A percentile compares a stretch with the other conserved stretches of the same genome.
Evolutionary conservation across 2,113 vertebrate species (phyloP).

Genomic region (Hystrix brachyura): DNA sequence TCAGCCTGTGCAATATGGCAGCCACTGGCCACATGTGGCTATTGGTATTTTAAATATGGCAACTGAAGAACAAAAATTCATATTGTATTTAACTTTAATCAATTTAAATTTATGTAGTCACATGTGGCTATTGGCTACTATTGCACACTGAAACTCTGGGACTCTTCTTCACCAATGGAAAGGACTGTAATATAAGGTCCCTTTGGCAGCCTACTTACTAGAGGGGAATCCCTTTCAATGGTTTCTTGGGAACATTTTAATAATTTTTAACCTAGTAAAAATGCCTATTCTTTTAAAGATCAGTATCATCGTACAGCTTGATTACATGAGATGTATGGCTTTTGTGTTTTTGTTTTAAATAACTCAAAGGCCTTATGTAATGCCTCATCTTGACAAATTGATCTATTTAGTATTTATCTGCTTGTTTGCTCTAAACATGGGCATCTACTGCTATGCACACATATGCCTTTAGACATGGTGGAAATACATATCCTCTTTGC

Average conservation of each 20-base stretch:
- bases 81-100: conserved; percentile 37
- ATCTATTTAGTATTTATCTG: background rate
- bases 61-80: background rate
- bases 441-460: background rate
- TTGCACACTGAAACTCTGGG: background rate
- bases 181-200: background rate
- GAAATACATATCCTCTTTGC: background rate
- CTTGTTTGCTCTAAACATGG: background rate
- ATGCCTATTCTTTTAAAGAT: conserved; percentile 39
- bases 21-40: background rate
- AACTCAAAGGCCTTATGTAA: background rate
- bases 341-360: conserved; percentile 51
- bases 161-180: background rate
- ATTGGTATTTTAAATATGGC: background rate
- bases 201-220: background rate
- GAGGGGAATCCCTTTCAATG: background rate
- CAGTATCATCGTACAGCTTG: background rate
- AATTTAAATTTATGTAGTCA: background rate
- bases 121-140: background rate
- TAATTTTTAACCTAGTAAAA: conserved; percentile 8
- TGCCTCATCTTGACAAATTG: background rate
- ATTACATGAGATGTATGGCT: background rate
- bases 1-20: background rate
- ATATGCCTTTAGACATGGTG: background rate
- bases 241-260: background rate